Evolutionary conservation across 2,113 vertebrate genomes (phyloP).

Genomic region (Malurus cyaneus): DNA sequence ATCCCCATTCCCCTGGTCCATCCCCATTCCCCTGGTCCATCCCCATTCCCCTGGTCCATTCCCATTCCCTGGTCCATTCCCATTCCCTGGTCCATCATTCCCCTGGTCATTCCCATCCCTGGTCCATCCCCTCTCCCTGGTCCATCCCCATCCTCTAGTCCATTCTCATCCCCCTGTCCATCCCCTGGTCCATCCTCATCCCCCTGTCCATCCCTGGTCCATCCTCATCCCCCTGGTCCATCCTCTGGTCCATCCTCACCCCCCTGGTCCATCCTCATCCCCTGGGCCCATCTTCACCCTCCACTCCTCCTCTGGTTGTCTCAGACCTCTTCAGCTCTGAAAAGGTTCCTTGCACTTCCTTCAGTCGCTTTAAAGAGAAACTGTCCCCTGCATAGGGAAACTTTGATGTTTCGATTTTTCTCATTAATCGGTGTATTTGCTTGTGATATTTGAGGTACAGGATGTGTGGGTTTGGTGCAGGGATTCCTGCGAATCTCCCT

Average conservation of each 20-base stretch:
- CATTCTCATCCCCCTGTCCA: neutral
- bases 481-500: rapidly evolving
- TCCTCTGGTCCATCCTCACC: neutral
- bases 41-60: too few species aligned
- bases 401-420: neutral
- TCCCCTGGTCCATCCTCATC: too few species aligned
- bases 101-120: too few species aligned
- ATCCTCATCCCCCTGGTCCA: too few species aligned
- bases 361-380: neutral
- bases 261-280: neutral
- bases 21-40: too few species aligned
- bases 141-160: too few species aligned
- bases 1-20: too few species aligned
- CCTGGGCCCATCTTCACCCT: neutral
- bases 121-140: too few species aligned
- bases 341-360: neutral
- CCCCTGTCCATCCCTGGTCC: too few species aligned
- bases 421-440: neutral
- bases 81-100: too few species aligned
- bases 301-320: neutral
- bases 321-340: rapidly evolving
- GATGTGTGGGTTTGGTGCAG: neutral
- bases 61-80: too few species aligned
- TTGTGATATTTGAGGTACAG: rapidly evolving
- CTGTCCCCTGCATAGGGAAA: neutral